Evolutionary conservation across 2,888 invertebrate genomes (phyloP), one percentile per base, ranked within the genome.

Genomic region (Amphipyra tragopoginis): DNA sequence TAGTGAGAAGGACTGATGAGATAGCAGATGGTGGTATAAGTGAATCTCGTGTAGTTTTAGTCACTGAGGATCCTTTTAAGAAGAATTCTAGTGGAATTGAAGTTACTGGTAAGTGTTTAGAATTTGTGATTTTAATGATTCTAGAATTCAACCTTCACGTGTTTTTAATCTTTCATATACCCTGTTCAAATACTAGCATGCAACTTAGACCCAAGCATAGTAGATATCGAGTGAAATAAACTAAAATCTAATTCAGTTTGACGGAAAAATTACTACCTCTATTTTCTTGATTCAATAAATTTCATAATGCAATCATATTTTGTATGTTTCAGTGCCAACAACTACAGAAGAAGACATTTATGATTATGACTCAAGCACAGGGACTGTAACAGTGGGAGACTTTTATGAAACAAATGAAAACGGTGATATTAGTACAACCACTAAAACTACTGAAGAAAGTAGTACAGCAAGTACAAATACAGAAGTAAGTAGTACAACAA

Each of bases 31-130:
- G 10, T 29, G 13, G 9, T 43, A 45, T 13, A 15, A 56, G 50
- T 45, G 60, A 60, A 38, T 53, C 59, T 52, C 40, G 26, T 7
- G 38, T 64, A 42, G 15, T 62, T 33, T 61, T 75, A 48, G 73
- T 70, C 11, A 77, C 75, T 26, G 73, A 75, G 11, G 47, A 77
- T 59, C 77, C 78, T 10, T 77, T 75, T 51, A 72, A 61, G 45
- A 65, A 55, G 6, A 65, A 38, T 42, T 10, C 40, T 43, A 26
- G n/a, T 53, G 8, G 13, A n/a, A 26, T 14, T 50, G 40, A 7
- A 15, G 50, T 48, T 7, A 65, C 45, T 13, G 70, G 77, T 77
- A 50, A 62, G 65, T 55, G 2, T 29, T 29, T 29, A 21, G 29
- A 29, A 7, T 29, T 5, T 29, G 0, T 7, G 29, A 29, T 29